Evolutionary conservation across 2,888 invertebrate species (phyloP), one percentile per base, ranked within the genome.

Genomic region (Noctua janthe): DNA sequence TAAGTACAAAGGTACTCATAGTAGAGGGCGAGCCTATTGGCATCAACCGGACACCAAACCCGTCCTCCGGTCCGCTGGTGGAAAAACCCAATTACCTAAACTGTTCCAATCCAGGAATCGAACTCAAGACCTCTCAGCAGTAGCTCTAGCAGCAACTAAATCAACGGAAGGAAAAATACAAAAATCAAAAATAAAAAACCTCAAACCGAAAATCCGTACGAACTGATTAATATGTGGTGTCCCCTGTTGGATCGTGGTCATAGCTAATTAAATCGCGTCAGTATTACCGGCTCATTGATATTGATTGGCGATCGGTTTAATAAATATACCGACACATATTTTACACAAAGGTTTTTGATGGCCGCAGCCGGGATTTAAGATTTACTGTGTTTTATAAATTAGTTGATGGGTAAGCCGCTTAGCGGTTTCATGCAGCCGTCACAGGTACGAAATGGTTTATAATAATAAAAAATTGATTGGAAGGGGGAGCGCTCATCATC

Each of bases 251-350:
- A 43, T 29, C 84, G 85, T 71, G 89, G 82, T 80, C 76, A 39
- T 51, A 72, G 71, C 86, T 89, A 89, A 89, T 89, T 89, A 89
- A 88, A 86, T 87, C 59, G 66, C 75, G 71, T 56, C 75, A 74
- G 80, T 62, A 83, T 79, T 80, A 78, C 73, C 73, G 67, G 81
- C 71, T 79, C 78, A 83, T 80, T 89, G 78, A 76, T 79, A 83
- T 76, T 81, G 85, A 88, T 86, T 72, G 84, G 69, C 62, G n/a
- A 76, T 67, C 70, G 62, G 23, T 78, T 78, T 80, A 75, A 88
- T 83, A 82, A 79, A 82, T 82, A 80, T 78, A 39, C 66, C 78
- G 29, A 74, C 72, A 76, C 71, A 81, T 79, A 84, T 87, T 78
- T 87, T 76, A 74, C 72, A 80, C 67, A 76, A 72, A 56, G 83